Percentiles rank a stretch among this genome's conserved stretches.
phyloP scores from a whole-genome alignment of 2,113 vertebrate species.

The Sander lucioperca region DNA sequence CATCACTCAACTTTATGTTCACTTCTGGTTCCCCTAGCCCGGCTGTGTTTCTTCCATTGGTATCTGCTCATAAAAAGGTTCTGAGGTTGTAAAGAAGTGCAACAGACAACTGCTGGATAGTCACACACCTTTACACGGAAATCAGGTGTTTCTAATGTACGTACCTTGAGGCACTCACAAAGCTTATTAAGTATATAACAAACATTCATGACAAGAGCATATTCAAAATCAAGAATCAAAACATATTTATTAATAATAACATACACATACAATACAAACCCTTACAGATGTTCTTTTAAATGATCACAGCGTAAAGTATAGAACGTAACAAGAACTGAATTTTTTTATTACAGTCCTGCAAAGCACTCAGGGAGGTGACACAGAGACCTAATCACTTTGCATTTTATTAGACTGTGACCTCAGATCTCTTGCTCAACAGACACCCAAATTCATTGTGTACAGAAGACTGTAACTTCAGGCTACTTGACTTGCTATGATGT shows the following conservation, averaged over 20 bases:
- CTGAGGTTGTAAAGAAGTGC: slow-evolving; percentile 76
- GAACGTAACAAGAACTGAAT: neutral
- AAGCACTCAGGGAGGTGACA: neutral
- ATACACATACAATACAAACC: neutral
- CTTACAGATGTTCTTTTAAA: neutral
- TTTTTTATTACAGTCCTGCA: neutral
- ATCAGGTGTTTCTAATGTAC: slow-evolving; percentile 41
- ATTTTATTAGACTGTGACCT: slow-evolving; percentile 6
- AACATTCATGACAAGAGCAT: slow-evolving; percentile 11
- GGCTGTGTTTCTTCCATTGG: slow-evolving; percentile 86
- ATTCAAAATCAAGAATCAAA: neutral
- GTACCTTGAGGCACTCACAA: slow-evolving; percentile 28
- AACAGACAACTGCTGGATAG: slow-evolving; percentile 56
- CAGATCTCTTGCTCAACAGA: neutral
- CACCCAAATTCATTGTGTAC: neutral
- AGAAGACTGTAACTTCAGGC: neutral
- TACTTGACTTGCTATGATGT: neutral
- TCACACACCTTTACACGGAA: slow-evolving; percentile 46
- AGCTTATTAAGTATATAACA: neutral
- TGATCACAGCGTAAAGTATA: neutral
- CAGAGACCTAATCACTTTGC: neutral
- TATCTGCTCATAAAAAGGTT: slow-evolving; percentile 82
- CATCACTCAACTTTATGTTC: slow-evolving; percentile 86
- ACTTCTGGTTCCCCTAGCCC: slow-evolving; percentile 80
- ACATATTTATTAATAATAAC: slow-evolving; percentile 35